Conservation (phyloP, 2,888 invertebrate species). For the Frankliniella intonsa region DNA sequence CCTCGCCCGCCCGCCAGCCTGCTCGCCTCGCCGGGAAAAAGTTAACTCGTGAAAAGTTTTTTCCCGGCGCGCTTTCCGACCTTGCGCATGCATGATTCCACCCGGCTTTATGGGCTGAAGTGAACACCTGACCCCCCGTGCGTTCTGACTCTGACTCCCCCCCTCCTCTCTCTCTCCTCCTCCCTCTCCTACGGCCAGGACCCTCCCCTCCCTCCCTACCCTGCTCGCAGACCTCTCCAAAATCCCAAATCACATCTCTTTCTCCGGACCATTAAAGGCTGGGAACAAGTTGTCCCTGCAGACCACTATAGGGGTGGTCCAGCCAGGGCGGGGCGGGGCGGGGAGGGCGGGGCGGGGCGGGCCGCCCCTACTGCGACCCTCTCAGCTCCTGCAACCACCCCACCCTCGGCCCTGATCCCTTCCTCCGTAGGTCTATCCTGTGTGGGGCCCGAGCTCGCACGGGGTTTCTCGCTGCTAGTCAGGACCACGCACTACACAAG, state of each 20-base stretch:
- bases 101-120: slow-evolving; percentile 18
- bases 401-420: neutral
- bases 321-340: neutral
- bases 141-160: neutral
- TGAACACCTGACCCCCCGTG: slow-evolving; percentile 16
- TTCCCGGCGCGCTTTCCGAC: neutral
- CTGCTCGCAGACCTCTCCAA: neutral
- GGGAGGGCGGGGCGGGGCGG: neutral
- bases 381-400: neutral
- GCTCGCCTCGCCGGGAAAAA: too few relatives aligned
- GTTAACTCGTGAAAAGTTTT: neutral
- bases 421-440: too few relatives aligned
- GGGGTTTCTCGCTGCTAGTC: too few relatives aligned
- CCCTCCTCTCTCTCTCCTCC: neutral
- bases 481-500: too few relatives aligned
- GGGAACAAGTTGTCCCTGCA: slow-evolving; percentile 17
- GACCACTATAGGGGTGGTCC: slow-evolving; percentile 11
- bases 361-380: neutral
- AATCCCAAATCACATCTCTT: slow-evolving; percentile 25
- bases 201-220: neutral
- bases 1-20: neutral
- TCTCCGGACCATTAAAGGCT: slow-evolving; percentile 17
- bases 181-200: neutral
- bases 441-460: too few relatives aligned
- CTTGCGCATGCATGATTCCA: slow-evolving; percentile 2